These are phyloP conservation scores for Pollicipes pollicipes DNA, from an alignment of 1,140 invertebrate species.

Conservation along the genomic window DNA sequence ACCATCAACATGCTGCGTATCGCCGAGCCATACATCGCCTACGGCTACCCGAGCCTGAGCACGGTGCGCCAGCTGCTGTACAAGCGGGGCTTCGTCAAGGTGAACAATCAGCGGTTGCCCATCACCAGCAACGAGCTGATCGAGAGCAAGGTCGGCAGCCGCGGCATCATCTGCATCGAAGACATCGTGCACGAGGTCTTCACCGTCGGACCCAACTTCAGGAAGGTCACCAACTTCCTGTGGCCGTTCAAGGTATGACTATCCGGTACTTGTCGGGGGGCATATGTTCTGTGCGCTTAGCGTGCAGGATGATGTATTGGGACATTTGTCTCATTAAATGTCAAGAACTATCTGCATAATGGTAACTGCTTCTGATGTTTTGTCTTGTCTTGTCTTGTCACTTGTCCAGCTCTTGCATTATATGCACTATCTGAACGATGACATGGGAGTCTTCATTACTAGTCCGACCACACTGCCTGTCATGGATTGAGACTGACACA, in stretches of 20 bases:
- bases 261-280: no score
- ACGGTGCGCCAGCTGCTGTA: slow-evolving; percentile 89
- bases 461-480: no score
- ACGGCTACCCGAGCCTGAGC: slow-evolving; percentile 96
- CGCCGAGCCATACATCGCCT: slow-evolving; percentile 83
- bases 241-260: slow-evolving; percentile 93
- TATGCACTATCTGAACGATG: no score
- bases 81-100: slow-evolving; percentile 92
- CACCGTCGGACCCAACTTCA: slow-evolving; percentile 81
- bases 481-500: no score
- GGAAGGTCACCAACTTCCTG: slow-evolving; percentile 92
- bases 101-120: slow-evolving; percentile 68
- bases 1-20: slow-evolving; percentile 92
- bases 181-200: slow-evolving; percentile 96
- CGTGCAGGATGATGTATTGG: slow-evolving; percentile 1
- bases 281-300: not conserved
- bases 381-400: no score
- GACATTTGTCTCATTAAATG: slow-evolving; percentile 2
- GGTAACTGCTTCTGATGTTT: no score
- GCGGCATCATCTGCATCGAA: slow-evolving; percentile 86
- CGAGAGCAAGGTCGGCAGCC: slow-evolving; percentile 63
- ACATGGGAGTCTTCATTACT: no score
- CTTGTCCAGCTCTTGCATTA: no score
- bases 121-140: slow-evolving; percentile 88
- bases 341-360: no score